Percentiles rank a stretch among this genome's conserved stretches.
phyloP scores from a whole-genome alignment of 2,113 vertebrate genomes.

The Blennius ocellaris region DNA sequence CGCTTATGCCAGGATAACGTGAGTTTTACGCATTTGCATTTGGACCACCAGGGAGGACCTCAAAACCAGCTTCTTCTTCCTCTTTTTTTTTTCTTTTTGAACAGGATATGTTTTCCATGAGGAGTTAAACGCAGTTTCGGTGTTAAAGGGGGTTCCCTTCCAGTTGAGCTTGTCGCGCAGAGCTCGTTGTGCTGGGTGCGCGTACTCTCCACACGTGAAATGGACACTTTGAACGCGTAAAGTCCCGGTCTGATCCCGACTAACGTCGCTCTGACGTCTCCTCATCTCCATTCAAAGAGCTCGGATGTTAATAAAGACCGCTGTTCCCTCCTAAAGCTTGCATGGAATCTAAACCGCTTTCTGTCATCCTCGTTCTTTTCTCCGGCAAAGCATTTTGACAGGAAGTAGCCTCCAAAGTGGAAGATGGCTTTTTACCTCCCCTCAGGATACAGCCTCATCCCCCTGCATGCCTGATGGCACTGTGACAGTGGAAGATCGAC shows the following conservation, averaged over 20 bases:
- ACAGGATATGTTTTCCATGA: background rate
- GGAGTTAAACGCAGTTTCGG: conserved; percentile 13
- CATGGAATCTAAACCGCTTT: conserved; percentile 24
- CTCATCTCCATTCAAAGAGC: background rate
- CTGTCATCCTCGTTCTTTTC: conserved; percentile 30
- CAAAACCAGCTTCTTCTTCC: conserved; percentile 6
- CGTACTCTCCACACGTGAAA: conserved; percentile 37
- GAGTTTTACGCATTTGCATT: conserved; percentile 57
- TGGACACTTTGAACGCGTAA: background rate
- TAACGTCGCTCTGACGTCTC: background rate
- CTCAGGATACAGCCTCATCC: conserved; percentile 37
- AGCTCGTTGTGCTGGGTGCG: conserved; percentile 38
- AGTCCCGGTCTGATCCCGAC: background rate
- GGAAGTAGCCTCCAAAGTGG: conserved; percentile 59
- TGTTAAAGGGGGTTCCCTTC: conserved; percentile 29
- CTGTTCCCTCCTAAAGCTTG: conserved; percentile 15
- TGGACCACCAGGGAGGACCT: background rate
- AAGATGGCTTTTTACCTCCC: conserved; percentile 51
- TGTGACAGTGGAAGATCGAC: conserved; percentile 32
- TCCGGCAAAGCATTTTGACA: conserved; percentile 39
- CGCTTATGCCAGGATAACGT: background rate
- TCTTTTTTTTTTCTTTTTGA: too few species aligned
- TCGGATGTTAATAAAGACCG: conserved; percentile 24
- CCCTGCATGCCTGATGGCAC: conserved; percentile 52
- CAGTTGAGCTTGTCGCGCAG: conserved; percentile 13